Conservation (phyloP, 2,797 vertebrate species). For the Thamnophis elegans region DNA sequence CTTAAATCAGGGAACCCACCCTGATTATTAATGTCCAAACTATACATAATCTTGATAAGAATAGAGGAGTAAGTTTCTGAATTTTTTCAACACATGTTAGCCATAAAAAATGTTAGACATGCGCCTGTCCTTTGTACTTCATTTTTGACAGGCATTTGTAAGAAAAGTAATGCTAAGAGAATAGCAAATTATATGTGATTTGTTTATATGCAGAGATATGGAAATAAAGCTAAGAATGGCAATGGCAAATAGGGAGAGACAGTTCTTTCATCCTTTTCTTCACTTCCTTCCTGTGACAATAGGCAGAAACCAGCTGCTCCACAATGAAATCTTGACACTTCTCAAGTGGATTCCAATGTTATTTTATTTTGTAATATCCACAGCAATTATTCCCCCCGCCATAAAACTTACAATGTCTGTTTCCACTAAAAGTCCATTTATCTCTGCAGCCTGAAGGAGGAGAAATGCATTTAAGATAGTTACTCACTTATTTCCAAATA, state of each 20-base stretch:
- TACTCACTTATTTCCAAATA: fast-evolving
- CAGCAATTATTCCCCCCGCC: background rate
- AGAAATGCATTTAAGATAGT: background rate
- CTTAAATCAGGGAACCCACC: background rate
- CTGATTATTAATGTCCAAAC: background rate
- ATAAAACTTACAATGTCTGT: slow-evolving; percentile 3
- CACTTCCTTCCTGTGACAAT: slow-evolving; percentile 18
- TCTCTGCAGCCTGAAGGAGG: background rate
- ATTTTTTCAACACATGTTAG: background rate
- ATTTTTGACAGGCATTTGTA: background rate
- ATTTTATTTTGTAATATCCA: slow-evolving; percentile 4
- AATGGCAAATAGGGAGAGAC: background rate
- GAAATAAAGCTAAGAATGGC: background rate
- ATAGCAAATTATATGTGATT: background rate
- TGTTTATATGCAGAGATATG: background rate
- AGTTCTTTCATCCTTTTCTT: background rate
- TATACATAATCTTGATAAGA: background rate
- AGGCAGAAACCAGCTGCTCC: background rate
- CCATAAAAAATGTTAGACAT: background rate
- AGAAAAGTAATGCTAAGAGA: background rate
- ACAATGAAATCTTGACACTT: slow-evolving; percentile 11
- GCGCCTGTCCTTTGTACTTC: background rate
- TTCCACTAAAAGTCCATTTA: background rate
- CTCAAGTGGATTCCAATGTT: background rate
- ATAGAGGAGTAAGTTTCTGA: background rate